Evolutionary conservation across 2,797 vertebrate species (phyloP).

Genomic region (Eulemur mongoz): DNA sequence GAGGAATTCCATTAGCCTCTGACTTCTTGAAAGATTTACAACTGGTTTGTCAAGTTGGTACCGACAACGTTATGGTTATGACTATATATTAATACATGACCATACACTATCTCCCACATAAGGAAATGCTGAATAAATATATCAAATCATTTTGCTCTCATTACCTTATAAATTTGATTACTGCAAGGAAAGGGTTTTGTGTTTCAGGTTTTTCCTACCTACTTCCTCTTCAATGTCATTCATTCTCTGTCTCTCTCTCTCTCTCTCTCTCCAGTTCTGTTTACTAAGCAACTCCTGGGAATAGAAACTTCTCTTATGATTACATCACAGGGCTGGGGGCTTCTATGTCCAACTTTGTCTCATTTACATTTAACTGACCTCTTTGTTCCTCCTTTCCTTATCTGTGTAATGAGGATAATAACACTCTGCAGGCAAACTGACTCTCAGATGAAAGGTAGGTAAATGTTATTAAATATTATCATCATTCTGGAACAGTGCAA

Average conservation of each 20-base stretch:
- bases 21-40: conserved; percentile 65
- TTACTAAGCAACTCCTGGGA: background rate
- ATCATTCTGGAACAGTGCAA: background rate
- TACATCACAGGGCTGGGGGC: background rate
- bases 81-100: no score
- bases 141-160: background rate
- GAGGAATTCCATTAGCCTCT: conserved; percentile 60
- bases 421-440: background rate
- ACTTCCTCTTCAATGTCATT: background rate
- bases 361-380: background rate
- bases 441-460: conserved; percentile 52
- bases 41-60: conserved; percentile 67
- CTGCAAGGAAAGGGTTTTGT: background rate
- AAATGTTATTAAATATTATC: conserved; percentile 30
- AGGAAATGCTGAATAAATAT: background rate
- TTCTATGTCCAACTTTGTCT: background rate
- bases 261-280: background rate
- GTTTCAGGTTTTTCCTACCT: background rate
- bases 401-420: conserved; percentile 61
- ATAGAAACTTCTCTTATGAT: background rate
- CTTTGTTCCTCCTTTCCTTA: conserved; percentile 24
- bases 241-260: background rate
- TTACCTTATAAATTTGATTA: background rate
- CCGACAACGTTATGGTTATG: background rate
- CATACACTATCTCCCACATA: background rate